These are phyloP conservation scores for Oryzias sinensis DNA, from an alignment of 2,797 vertebrate genomes.

Conservation along the genomic window DNA sequence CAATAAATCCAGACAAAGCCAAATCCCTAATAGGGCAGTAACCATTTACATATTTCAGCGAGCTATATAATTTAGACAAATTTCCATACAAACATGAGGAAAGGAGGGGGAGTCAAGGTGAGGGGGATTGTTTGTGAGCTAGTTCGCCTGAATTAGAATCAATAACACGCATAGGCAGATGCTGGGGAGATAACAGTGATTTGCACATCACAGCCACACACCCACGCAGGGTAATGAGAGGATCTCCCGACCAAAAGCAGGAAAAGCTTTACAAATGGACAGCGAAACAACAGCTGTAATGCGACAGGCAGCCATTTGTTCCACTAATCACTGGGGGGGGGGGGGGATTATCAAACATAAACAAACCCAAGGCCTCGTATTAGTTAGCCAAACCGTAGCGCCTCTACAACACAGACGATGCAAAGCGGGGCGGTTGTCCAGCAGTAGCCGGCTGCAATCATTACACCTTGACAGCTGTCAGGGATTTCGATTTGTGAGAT, in stretches of 20 bases:
- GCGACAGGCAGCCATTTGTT: conserved; percentile 67
- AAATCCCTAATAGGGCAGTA: conserved; percentile 37
- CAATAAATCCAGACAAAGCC: conserved; percentile 13
- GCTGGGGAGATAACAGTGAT: conserved; percentile 28
- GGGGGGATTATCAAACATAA: conserved; percentile 48
- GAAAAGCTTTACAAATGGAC: conserved; percentile 51
- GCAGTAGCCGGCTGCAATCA: conserved; percentile 29
- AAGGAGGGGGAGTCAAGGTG: conserved; percentile 6
- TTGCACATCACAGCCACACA: conserved; percentile 10
- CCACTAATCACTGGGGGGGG: conserved; percentile 53
- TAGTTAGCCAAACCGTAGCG: conserved; percentile 34
- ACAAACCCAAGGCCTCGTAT: conserved; percentile 54
- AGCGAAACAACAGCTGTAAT: conserved; percentile 62
- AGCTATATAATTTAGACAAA: conserved; percentile 33
- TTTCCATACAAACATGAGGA: conserved; percentile 43
- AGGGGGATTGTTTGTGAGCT: conserved; percentile 31
- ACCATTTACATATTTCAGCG: conserved; percentile 42
- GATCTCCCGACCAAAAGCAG: conserved; percentile 47
- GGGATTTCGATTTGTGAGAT: conserved; percentile 40
- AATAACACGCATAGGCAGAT: conserved; percentile 39
- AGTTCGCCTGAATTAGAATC: conserved; percentile 23
- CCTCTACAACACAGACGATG: conserved; percentile 16
- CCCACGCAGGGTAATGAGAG: conserved; percentile 40
- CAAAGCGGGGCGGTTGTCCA: neutral
- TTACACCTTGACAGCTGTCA: conserved; percentile 63